phyloP scores from a whole-genome alignment of 2,797 vertebrate genomes.

The Enoplosus armatus region DNA sequence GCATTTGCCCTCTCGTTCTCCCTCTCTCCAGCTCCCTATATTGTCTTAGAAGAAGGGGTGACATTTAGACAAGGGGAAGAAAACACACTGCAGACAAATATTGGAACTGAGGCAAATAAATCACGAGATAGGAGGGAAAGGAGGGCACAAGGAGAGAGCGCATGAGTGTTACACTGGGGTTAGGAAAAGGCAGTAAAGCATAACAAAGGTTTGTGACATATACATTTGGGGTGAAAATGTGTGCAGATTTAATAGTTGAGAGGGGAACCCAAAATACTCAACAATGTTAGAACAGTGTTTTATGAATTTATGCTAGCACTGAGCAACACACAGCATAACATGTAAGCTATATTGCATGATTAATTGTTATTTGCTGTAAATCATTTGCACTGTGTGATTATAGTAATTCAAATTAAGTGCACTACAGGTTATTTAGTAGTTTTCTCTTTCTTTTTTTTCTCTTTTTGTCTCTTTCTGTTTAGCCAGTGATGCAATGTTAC shows the following conservation, averaged over 20 bases:
- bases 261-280: background rate
- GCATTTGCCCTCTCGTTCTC: conserved; percentile 80
- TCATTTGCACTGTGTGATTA: background rate
- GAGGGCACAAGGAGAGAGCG: conserved; percentile 54
- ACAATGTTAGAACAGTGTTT: conserved; percentile 7
- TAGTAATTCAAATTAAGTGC: background rate
- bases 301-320: background rate
- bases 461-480: conserved; percentile 28
- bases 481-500: conserved; percentile 16
- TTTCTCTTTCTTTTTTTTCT: no score
- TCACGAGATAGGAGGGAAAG: conserved; percentile 75
- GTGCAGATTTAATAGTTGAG: conserved; percentile 4
- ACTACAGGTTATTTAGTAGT: background rate
- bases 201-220: conserved; percentile 51
- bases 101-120: conserved; percentile 90
- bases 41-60: conserved; percentile 90
- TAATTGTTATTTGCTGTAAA: conserved; percentile 6
- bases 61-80: conserved; percentile 90
- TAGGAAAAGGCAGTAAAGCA: conserved; percentile 45
- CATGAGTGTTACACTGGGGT: conserved; percentile 53
- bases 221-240: background rate
- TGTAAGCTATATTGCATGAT: background rate
- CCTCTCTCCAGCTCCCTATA: conserved; percentile 78
- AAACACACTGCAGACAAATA: conserved; percentile 89
- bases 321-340: background rate